Evolutionary conservation across 2,888 invertebrate species (phyloP), one percentile per base, ranked within the genome.

Genomic region (Elmis aenea): DNA sequence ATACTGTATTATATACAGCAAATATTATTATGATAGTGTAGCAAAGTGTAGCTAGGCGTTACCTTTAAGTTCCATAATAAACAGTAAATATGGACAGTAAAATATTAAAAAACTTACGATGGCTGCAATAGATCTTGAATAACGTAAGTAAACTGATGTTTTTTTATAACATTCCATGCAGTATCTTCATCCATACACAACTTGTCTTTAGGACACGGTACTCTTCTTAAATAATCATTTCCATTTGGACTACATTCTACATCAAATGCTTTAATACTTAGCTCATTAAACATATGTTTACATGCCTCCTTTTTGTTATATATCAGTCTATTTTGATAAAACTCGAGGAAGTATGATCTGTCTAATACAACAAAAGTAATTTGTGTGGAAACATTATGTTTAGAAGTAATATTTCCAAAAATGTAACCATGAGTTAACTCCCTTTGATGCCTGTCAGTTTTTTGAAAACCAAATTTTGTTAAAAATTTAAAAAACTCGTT

Each of bases 401-500:
- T 75, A 0, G 88, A 77, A 13, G 94, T 91, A 26, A 96, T 80
- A 66, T 96, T 96, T 8, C 97, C 97, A 65, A 91, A 97, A 55
- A 97, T 91, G 67, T 90, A 96, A 27, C 96, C 96, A 68, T 86
- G 85, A 48, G 93, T 90, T 59, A 88, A 83, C 53, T 82, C 83
- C 57, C 83, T 80, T 52, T 84, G 81, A 65, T 90, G 85, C 24
- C 83, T 77, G 66, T 92, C 90, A 8, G 95, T 94, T 69, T 94
- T 93, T 70, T 96, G 95, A 65, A 96, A 91, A 38, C 95, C 96
- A 68, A 95, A 97, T 68, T 95, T 95, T 12, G 90, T 79, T 32
- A 97, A 73, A 68, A 96, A 93, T 68, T 86, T 85, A 64, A 93
- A 94, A 67, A 90, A 90, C 27, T 88, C 84, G 27, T 73, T 71